These are phyloP conservation scores for Encarsia formosa DNA, from an alignment of 2,888 invertebrate genomes.

Conservation along the genomic window DNA sequence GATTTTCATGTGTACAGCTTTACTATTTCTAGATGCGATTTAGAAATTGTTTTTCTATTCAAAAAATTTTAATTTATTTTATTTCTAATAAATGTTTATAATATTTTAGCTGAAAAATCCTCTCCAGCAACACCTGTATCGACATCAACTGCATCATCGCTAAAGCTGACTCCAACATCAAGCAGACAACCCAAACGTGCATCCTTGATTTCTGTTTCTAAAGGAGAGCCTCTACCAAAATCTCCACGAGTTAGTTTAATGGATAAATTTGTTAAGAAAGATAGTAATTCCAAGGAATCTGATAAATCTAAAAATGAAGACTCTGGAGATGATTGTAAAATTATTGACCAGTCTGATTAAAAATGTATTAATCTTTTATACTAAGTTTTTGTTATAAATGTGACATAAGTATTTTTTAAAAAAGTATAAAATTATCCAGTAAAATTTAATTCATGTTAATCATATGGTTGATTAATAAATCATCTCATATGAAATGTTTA, in stretches of 20 bases:
- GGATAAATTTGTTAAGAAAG: slow-evolving; percentile 27
- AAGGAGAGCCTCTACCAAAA: slow-evolving; percentile 39
- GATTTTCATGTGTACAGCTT: too few relatives aligned
- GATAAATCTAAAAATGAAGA: not conserved
- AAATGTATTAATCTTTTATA: too few relatives aligned
- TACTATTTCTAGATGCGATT: too few relatives aligned
- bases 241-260: slow-evolving; percentile 32
- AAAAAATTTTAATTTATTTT: too few relatives aligned
- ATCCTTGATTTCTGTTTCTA: slow-evolving; percentile 40
- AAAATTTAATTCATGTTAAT: too few relatives aligned
- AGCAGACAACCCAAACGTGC: slow-evolving; percentile 40
- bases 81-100: too few relatives aligned
- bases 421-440: too few relatives aligned
- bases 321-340: slow-evolving; percentile 25
- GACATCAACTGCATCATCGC: slow-evolving; percentile 9
- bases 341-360: slow-evolving; percentile 25
- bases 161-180: slow-evolving; percentile 28
- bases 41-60: too few relatives aligned
- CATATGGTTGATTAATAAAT: too few relatives aligned
- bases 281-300: not conserved
- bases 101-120: slow-evolving; percentile 26
- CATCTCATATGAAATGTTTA: too few relatives aligned
- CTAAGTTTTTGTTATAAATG: too few relatives aligned
- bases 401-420: too few relatives aligned
- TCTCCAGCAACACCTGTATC: slow-evolving; percentile 17